A percentile compares a stretch with the other conserved stretches of the same genome.
These are phyloP conservation scores for Monopis laevigella DNA, from an alignment of 2,888 invertebrate species.

Conservation along the genomic window DNA sequence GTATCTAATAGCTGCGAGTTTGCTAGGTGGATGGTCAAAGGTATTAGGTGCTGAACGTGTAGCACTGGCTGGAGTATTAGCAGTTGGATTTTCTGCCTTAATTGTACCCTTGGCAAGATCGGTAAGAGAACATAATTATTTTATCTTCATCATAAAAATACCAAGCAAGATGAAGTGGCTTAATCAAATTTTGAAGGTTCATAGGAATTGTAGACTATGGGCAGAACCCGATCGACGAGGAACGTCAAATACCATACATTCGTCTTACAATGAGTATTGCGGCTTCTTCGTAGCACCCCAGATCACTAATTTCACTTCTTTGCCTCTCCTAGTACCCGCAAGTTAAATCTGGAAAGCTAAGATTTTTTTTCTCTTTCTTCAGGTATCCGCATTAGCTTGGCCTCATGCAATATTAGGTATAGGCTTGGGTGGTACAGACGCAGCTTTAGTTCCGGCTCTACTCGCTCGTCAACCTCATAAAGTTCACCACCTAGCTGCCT, in stretches of 20 bases:
- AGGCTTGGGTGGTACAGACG: conserved; percentile 46
- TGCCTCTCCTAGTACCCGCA: too few species aligned
- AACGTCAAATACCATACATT: too few species aligned
- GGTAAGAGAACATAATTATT: conserved; percentile 24
- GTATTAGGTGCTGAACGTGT: conserved; percentile 42
- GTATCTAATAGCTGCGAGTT: conserved; percentile 31
- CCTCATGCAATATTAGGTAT: conserved; percentile 49
- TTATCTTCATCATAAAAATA: too few species aligned
- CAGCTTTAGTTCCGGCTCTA: conserved; percentile 46
- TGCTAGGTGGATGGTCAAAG: conserved; percentile 22
- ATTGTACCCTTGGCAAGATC: conserved; percentile 35
- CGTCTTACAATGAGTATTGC: too few species aligned
- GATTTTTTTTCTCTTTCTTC: conserved; percentile 12
- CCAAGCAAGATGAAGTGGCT: too few species aligned
- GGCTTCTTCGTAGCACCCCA: too few species aligned
- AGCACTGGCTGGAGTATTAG: conserved; percentile 31
- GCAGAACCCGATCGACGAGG: too few species aligned
- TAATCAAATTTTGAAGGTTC: too few species aligned
- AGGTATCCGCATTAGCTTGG: conserved; percentile 32
- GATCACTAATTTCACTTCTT: too few species aligned
- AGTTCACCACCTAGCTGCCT: conserved; percentile 37
- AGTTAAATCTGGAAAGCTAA: too few species aligned
- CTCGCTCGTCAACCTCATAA: conserved; percentile 25
- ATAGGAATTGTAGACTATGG: too few species aligned
- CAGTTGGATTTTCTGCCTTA: conserved; percentile 38